Percentiles rank a stretch among this genome's conserved stretches.
Evolutionary conservation across 2,888 invertebrate genomes (phyloP).

Genomic region (Drosophila colorata): DNA sequence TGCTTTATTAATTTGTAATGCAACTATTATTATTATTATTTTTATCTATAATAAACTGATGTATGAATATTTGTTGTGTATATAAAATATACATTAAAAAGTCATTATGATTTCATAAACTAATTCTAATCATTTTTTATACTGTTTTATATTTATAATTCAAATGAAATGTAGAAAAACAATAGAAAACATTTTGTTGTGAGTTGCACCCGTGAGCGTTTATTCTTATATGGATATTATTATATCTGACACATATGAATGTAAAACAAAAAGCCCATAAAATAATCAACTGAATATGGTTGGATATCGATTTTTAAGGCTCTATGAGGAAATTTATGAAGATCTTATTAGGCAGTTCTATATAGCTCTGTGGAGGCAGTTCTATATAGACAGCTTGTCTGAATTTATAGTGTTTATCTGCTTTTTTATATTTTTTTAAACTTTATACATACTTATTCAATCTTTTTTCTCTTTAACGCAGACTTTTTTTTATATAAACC

Average conservation of each 20-base stretch:
- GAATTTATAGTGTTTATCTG: background rate
- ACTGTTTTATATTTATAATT: constrained; percentile 9
- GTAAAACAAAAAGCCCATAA: constrained; percentile 1
- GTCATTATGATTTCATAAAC: constrained; percentile 64
- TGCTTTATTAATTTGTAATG: constrained; percentile 79
- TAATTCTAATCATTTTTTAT: constrained; percentile 22
- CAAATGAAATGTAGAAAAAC: background rate
- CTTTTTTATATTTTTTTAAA: background rate
- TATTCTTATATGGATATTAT: constrained; percentile 3
- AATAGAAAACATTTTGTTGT: background rate
- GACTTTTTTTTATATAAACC: background rate
- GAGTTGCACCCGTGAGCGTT: background rate
- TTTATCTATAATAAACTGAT: constrained; percentile 59
- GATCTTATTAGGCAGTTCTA: background rate
- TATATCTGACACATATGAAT: background rate
- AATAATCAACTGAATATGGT: background rate
- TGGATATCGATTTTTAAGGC: background rate
- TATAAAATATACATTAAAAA: constrained; percentile 80
- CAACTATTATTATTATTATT: constrained; percentile 61
- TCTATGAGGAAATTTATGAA: background rate
- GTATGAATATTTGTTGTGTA: constrained; percentile 75
- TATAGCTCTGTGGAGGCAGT: background rate
- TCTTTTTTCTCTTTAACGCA: background rate
- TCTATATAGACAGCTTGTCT: background rate
- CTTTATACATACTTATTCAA: background rate